These are phyloP conservation scores for Chymomyza procnemis DNA, from an alignment of 2,888 invertebrate species.

Conservation along the genomic window DNA sequence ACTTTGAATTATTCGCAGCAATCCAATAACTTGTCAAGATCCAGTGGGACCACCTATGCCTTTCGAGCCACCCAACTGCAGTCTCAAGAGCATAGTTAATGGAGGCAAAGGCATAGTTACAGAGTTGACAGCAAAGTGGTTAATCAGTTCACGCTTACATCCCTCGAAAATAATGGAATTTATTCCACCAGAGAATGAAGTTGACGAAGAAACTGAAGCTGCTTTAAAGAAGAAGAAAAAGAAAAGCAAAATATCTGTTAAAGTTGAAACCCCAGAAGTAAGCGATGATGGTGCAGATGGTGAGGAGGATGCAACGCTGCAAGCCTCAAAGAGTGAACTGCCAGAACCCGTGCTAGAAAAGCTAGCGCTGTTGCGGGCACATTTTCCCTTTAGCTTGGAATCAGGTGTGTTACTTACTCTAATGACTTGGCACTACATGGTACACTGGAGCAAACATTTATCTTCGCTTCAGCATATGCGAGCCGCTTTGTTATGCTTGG, in stretches of 20 bases:
- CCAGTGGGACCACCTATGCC: constrained; percentile 80
- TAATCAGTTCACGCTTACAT: constrained; percentile 85
- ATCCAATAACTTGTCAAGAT: constrained; percentile 57
- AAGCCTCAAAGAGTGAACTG: constrained; percentile 18
- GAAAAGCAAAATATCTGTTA: not conserved
- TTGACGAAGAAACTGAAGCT: constrained; percentile 39
- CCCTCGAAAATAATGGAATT: constrained; percentile 82
- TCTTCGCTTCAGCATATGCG: constrained; percentile 83
- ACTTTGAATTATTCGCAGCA: constrained; percentile 41
- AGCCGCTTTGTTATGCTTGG: constrained; percentile 85
- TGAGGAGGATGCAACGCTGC: constrained; percentile 5
- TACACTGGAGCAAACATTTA: constrained; percentile 90
- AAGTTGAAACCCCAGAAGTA: constrained; percentile 23
- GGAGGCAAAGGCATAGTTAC: constrained; percentile 90
- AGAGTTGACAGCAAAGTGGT: constrained; percentile 92
- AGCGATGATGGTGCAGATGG: constrained; percentile 26
- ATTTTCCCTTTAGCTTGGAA: constrained; percentile 92
- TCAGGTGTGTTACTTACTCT: constrained; percentile 89
- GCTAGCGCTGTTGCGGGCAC: constrained; percentile 83
- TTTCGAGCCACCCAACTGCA: constrained; percentile 81
- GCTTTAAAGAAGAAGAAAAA: constrained; percentile 7
- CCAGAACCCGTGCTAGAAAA: constrained; percentile 81
- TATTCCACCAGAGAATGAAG: constrained; percentile 77
- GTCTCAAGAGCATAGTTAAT: constrained; percentile 83
- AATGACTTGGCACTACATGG: constrained; percentile 94